Evolutionary conservation across 2,888 invertebrate genomes (phyloP).

Genomic region (Nymphalis urticae): DNA sequence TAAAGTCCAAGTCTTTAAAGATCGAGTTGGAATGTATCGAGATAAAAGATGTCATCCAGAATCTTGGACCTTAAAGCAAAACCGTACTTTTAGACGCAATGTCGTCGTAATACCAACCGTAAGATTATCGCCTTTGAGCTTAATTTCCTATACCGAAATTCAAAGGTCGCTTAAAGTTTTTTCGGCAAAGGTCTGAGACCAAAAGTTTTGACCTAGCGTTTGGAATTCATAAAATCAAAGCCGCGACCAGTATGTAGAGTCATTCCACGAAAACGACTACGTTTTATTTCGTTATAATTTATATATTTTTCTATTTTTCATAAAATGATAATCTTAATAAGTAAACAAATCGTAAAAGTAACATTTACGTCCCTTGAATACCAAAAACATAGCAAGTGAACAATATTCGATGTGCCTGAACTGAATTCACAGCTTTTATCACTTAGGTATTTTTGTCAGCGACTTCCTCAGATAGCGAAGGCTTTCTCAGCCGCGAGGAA

Average conservation of each 20-base stretch:
- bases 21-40: conserved; percentile 73
- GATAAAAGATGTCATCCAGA: conserved; percentile 80
- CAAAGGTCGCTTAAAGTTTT: conserved; percentile 52
- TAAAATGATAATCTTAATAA: conserved; percentile 1
- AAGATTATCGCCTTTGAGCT: conserved; percentile 49
- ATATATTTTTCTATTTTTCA: neutral
- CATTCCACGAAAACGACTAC: conserved; percentile 58
- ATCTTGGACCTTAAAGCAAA: conserved; percentile 66
- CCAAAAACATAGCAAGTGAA: conserved; percentile 44
- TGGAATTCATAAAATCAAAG: conserved; percentile 78
- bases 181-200: conserved; percentile 58
- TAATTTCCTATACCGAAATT: conserved; percentile 42
- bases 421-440: conserved; percentile 74
- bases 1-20: conserved; percentile 62
- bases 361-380: conserved; percentile 4
- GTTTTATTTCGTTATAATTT: conserved; percentile 14
- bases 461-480: conserved; percentile 76
- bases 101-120: conserved; percentile 50
- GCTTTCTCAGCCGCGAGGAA: conserved; percentile 74
- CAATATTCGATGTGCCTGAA: conserved; percentile 52
- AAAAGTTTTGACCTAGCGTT: conserved; percentile 76
- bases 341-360: conserved; percentile 8
- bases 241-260: conserved; percentile 58
- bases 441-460: conserved; percentile 78
- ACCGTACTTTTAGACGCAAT: conserved; percentile 42